Evolutionary conservation across 2,888 invertebrate species (phyloP).

Genomic region (Stenurella melanura): DNA sequence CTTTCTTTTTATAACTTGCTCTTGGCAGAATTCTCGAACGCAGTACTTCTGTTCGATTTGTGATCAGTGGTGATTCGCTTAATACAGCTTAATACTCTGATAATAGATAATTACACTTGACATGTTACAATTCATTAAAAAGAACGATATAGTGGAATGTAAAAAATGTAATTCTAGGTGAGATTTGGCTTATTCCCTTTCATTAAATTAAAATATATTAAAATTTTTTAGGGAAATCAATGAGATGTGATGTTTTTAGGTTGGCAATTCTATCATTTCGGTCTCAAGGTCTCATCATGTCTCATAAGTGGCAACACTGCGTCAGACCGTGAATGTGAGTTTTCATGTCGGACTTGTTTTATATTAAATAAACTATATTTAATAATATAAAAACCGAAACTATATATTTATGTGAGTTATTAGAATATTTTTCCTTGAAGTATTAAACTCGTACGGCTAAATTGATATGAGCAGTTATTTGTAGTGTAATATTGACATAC

Average conservation of each 20-base stretch:
- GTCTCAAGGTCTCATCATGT: too few relatives aligned
- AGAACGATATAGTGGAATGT: too few relatives aligned
- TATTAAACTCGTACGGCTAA: neutral
- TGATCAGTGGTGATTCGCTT: neutral
- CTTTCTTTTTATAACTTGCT: too few relatives aligned
- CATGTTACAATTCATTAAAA: too few relatives aligned
- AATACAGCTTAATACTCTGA: too few relatives aligned
- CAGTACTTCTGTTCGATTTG: neutral
- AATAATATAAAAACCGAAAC: neutral
- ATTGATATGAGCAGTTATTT: conserved; percentile 18
- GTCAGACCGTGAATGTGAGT: neutral
- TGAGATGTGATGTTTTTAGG: neutral
- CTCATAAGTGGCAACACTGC: conserved; percentile 7
- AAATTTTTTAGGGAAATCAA: conserved; percentile 3
- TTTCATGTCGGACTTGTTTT: neutral
- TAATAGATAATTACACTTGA: too few relatives aligned
- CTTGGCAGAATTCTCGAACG: neutral
- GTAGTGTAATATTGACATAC: conserved; percentile 8
- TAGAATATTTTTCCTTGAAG: neutral
- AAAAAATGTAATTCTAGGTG: too few relatives aligned
- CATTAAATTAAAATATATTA: neutral
- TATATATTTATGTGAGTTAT: conserved; percentile 17
- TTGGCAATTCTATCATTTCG: neutral
- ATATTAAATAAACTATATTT: neutral
- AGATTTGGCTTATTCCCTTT: too few relatives aligned